Base-by-base conservation (phyloP, 2,113 vertebrate genomes). In the Rhea pennata region DNA sequence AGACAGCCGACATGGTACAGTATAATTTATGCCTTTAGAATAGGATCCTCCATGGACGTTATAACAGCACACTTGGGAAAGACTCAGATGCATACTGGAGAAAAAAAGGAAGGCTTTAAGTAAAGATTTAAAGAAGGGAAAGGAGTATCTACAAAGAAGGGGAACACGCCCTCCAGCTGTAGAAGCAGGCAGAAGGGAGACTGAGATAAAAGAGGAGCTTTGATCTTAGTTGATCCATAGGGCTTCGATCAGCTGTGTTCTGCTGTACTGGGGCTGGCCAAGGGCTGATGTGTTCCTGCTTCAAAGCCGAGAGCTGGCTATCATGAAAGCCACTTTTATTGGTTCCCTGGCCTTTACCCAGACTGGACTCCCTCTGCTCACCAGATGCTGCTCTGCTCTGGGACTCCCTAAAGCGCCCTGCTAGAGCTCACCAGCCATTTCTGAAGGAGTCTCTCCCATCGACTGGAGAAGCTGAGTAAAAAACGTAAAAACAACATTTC, bases 161-260 rank as follows among this genome's bases (percentile, higher is more conserved):
- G 89, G 96, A 95, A 92, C 92, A 94, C 94, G 87, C 94, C 96
- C 96, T 97, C 92, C 95, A 97, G 92, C 96, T 96, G 96, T 87
- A 93, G 95, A 92, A 93, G 92, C 31, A 95, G 89, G 96, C 95
- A 96, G 94, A 95, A 96, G 94, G 92, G 91, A 97, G 92, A 5
- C 29, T 10, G 84, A 88, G 96, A 96, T 96, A 91, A 96, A 97
- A 96, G 87, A n/a, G 54, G 81, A 95, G 95, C 95, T 95, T 95
- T 95, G 92, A 95, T 96, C 95, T 96, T 10, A 79, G 76, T 79
- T 21, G 6, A 93, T 95, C 78, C 96, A 82, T 58, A 51, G 66
- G 67, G 82, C 82, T 94, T 79, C 78, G 40, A 95, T 87, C 93
- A 70, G 92, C 65, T 2, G 7, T 6, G 73, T 69, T 94, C 95